Evolutionary conservation across 2,797 vertebrate species (phyloP).

Genomic region (Aplochiton taeniatus): DNA sequence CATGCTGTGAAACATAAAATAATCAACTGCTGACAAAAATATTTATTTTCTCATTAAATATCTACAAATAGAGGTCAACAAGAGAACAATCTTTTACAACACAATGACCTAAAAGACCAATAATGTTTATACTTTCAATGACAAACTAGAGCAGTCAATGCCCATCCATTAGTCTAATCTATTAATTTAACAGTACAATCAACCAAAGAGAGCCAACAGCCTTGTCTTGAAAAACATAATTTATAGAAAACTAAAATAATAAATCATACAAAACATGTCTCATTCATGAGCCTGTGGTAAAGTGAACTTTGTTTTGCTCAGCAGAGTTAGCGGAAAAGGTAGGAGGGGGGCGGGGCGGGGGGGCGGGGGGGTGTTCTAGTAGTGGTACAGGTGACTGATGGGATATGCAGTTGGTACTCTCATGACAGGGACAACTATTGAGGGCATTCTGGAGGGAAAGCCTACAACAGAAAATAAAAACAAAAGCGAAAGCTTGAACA

Average conservation of each 20-base stretch:
- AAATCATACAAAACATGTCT: conserved; percentile 15
- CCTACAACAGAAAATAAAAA: conserved; percentile 45
- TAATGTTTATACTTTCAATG: neutral
- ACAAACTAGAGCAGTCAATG: conserved; percentile 37
- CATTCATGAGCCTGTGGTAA: neutral
- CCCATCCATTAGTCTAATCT: conserved; percentile 19
- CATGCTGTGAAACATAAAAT: conserved; percentile 54
- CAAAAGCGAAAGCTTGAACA: neutral
- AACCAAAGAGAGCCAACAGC: conserved; percentile 30
- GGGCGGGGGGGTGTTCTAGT: conserved; percentile 37
- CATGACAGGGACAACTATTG: conserved; percentile 64
- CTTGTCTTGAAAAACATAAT: conserved; percentile 14
- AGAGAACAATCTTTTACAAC: conserved; percentile 31
- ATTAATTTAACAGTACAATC: conserved; percentile 39
- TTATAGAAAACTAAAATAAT: conserved; percentile 20
- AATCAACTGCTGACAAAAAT: conserved; percentile 80
- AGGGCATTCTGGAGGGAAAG: conserved; percentile 62
- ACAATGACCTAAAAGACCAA: neutral
- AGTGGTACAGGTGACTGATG: conserved; percentile 55
- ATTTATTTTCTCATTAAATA: conserved; percentile 82
- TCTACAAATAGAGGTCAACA: conserved; percentile 80
- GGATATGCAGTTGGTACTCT: conserved; percentile 52
- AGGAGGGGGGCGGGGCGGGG: conserved; percentile 6
- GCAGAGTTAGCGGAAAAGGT: neutral
- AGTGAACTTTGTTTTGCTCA: no score